Conservation (phyloP, 2,797 vertebrate genomes). For the Rousettus madagascariensis region DNA sequence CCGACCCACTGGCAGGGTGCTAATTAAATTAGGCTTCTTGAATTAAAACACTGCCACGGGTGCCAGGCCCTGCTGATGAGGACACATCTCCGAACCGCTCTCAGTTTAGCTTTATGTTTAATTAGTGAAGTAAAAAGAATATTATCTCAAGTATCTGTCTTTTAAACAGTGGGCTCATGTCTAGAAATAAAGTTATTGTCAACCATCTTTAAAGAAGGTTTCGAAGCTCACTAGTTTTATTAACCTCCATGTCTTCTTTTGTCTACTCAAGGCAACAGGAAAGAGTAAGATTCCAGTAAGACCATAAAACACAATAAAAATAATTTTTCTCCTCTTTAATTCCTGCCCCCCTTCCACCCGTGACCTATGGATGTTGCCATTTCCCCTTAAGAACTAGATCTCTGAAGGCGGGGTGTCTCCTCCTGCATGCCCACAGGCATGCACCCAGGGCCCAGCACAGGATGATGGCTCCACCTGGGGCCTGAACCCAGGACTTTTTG, state of each 20-base stretch:
- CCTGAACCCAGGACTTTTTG: no score
- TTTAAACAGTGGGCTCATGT: conserved; percentile 31
- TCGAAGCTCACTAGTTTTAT: conserved; percentile 32
- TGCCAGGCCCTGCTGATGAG: conserved; percentile 30
- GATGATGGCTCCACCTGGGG: no score
- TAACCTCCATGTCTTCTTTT: conserved; percentile 13
- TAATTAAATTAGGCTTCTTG: conserved; percentile 72
- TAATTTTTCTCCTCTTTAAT: background rate
- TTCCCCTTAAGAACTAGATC: no score
- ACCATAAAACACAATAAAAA: background rate
- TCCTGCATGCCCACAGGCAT: accelerated
- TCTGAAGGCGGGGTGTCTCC: no score
- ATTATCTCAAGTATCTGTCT: conserved; percentile 37
- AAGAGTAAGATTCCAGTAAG: background rate
- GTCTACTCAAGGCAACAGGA: background rate
- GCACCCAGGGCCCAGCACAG: no score
- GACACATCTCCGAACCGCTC: conserved; percentile 36
- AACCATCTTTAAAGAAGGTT: background rate
- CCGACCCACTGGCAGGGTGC: conserved; percentile 2
- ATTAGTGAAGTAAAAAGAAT: conserved; percentile 58
- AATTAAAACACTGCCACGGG: conserved; percentile 37
- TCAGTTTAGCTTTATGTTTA: conserved; percentile 26
- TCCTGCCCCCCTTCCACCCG: no score
- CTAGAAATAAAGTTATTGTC: background rate
- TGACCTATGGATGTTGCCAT: no score